phyloP scores from a whole-genome alignment of 2,113 vertebrate genomes.

The Cygnus buccinator region DNA sequence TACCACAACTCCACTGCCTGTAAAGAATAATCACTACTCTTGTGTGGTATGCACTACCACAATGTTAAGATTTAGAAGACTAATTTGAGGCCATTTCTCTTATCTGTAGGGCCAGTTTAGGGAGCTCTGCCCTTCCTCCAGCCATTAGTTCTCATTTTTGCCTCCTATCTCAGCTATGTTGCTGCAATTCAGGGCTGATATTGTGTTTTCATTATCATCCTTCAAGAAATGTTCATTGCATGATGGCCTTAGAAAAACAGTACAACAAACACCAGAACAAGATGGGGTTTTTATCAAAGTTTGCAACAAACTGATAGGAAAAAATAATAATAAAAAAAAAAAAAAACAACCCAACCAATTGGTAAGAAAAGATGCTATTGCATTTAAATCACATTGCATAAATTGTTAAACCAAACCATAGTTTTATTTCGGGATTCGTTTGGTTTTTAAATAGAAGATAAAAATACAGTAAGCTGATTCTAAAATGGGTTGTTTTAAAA shows the following conservation, averaged over 20 bases:
- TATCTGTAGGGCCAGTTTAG: not conserved
- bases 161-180: not conserved
- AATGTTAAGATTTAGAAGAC: not conserved
- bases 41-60: not conserved
- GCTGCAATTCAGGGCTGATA: not conserved
- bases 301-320: not conserved
- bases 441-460: not conserved
- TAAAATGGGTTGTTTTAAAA: not conserved
- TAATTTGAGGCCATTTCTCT: not conserved
- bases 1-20: not conserved
- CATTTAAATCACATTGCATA: not conserved
- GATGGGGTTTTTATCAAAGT: not conserved
- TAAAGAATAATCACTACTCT: not conserved
- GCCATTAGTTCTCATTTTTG: not conserved
- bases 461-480: not conserved
- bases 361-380: not conserved
- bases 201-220: not conserved
- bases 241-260: not conserved
- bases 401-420: not conserved
- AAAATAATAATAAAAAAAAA: not conserved
- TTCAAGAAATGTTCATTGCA: not conserved
- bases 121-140: not conserved
- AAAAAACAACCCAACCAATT: not conserved
- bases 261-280: not conserved
- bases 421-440: not conserved